These are phyloP conservation scores for Gallirallus australis DNA, from an alignment of 2,797 vertebrate genomes.

Conservation along the genomic window DNA sequence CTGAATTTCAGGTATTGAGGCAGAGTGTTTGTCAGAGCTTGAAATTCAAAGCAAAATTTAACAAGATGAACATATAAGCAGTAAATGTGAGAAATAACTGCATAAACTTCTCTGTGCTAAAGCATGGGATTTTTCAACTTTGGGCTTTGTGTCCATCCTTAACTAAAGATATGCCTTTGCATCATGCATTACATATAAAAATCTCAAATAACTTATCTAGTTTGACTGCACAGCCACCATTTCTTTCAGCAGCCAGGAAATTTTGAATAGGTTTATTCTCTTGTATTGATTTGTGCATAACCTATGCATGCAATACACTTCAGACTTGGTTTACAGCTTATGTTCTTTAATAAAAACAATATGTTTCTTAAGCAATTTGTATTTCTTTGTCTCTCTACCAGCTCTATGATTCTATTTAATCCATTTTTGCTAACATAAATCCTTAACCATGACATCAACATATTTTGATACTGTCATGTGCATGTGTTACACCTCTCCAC, in stretches of 20 bases:
- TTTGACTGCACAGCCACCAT: not conserved
- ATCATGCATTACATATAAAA: not conserved
- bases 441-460: rapidly evolving
- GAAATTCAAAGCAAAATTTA: not conserved
- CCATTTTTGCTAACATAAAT: not conserved
- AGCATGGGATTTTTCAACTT: not conserved
- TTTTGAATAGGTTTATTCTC: not conserved
- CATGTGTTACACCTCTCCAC: not conserved
- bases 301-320: not conserved
- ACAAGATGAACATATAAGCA: not conserved
- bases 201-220: not conserved
- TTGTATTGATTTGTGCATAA: not conserved
- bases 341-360: not conserved
- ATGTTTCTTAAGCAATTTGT: not conserved
- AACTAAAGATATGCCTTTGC: not conserved
- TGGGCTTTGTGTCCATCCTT: not conserved
- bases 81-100: not conserved
- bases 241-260: not conserved
- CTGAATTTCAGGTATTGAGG: not conserved
- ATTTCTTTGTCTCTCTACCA: not conserved
- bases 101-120: not conserved
- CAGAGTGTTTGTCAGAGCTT: not conserved
- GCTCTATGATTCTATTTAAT: not conserved
- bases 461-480: not conserved
- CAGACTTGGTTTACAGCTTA: not conserved